A percentile compares a stretch with the other conserved stretches of the same genome.
Evolutionary conservation across 2,888 invertebrate species (phyloP).

Genomic region (Rotaria sp.): DNA sequence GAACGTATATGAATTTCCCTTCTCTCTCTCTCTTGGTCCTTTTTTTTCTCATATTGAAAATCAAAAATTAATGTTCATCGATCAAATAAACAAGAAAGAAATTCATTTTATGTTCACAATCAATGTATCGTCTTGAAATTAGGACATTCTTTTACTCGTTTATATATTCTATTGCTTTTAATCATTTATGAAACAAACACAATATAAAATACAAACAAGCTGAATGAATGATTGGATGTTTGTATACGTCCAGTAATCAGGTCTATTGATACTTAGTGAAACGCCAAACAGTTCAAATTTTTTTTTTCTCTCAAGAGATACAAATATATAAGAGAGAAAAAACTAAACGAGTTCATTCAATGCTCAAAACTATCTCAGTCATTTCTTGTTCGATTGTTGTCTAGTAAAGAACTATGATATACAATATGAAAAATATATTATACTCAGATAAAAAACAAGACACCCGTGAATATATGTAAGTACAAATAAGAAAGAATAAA

Average conservation of each 20-base stretch:
- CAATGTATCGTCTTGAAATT: not conserved
- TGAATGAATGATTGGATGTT: not conserved
- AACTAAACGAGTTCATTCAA: not conserved
- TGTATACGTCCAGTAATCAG: not conserved
- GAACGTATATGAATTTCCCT: not conserved
- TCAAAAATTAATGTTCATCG: not conserved
- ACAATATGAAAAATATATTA: not conserved
- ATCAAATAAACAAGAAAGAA: not conserved
- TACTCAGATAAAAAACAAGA: too few species aligned
- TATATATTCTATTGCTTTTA: not conserved
- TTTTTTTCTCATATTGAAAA: not conserved
- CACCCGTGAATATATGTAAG: too few species aligned
- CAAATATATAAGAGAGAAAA: not conserved
- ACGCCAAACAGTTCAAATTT: not conserved
- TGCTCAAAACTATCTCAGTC: not conserved
- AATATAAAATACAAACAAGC: not conserved
- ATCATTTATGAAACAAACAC: not conserved
- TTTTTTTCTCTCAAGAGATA: not conserved
- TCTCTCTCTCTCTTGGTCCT: not conserved
- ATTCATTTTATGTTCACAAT: not conserved
- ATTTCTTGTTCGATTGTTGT: not conserved
- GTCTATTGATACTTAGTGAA: not conserved
- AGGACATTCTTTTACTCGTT: not conserved
- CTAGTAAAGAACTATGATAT: not conserved
- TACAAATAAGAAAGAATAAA: too few species aligned